Evolutionary conservation across 64 coral and sea anemone genomes (phyloP).

Genomic region (Actinia equina): DNA sequence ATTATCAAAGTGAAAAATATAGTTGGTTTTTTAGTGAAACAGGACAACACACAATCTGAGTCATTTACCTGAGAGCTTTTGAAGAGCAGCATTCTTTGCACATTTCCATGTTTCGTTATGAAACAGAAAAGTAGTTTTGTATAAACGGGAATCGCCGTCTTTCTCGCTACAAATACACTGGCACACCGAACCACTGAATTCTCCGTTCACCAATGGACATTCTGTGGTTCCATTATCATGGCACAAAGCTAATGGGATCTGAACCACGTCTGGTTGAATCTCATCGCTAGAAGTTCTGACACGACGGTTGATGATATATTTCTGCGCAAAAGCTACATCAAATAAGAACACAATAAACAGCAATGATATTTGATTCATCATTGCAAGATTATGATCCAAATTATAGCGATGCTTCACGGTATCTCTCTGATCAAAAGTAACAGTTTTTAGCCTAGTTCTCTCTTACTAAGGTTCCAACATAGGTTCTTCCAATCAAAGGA

Average conservation of each 20-base stretch:
- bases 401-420: neutral
- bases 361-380: too few relatives aligned
- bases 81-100: neutral
- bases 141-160: neutral
- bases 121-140: neutral
- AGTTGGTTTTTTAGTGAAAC: too few relatives aligned
- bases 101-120: constrained; percentile 14
- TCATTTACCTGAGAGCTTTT: neutral
- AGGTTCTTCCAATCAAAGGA: neutral
- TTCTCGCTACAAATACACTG: neutral
- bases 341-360: too few relatives aligned
- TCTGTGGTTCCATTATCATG: neutral
- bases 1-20: too few relatives aligned
- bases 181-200: neutral
- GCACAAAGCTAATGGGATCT: neutral
- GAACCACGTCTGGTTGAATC: neutral
- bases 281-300: neutral
- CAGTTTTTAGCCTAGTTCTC: neutral
- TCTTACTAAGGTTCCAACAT: neutral
- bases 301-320: neutral
- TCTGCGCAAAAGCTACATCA: neutral
- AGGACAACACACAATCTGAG: too few relatives aligned
- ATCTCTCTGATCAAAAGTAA: neutral
- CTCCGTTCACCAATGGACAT: neutral
- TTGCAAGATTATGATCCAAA: too few relatives aligned